Evolutionary conservation across 2,113 vertebrate species (phyloP).

Genomic region (Anarhynchus alexandrinus): DNA sequence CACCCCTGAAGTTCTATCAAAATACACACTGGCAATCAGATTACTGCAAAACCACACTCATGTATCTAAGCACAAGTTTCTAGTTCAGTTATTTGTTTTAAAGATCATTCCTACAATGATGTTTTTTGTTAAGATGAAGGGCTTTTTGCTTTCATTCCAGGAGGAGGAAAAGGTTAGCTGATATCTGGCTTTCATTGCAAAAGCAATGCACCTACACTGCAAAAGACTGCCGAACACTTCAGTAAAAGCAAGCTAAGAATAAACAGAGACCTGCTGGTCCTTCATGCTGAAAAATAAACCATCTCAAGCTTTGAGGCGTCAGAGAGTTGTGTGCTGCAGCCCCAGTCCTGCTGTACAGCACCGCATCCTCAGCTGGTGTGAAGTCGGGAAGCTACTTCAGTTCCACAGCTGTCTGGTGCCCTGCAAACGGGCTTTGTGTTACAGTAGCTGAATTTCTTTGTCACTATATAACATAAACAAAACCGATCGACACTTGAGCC

Average conservation of each 20-base stretch:
- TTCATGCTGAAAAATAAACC: background rate
- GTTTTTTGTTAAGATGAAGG: background rate
- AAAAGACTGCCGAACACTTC: background rate
- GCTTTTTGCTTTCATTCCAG: slow-evolving; percentile 5
- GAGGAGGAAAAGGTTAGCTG: background rate
- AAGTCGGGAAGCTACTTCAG: background rate
- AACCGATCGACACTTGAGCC: background rate
- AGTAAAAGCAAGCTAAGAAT: background rate
- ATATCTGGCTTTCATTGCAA: background rate
- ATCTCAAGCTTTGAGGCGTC: background rate
- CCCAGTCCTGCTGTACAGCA: background rate
- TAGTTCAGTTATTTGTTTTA: background rate
- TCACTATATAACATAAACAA: background rate
- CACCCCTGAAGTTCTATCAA: background rate
- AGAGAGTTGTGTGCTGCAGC: background rate
- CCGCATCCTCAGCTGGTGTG: background rate
- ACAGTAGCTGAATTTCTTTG: background rate
- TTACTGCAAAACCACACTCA: background rate
- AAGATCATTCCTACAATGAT: background rate
- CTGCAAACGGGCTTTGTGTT: background rate
- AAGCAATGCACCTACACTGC: background rate
- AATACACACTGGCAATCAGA: background rate
- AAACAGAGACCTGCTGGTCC: background rate
- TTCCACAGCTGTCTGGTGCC: background rate
- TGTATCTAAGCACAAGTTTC: background rate